These are phyloP conservation scores for Pterocles burchelli DNA, from an alignment of 2,113 vertebrate genomes.

Conservation along the genomic window DNA sequence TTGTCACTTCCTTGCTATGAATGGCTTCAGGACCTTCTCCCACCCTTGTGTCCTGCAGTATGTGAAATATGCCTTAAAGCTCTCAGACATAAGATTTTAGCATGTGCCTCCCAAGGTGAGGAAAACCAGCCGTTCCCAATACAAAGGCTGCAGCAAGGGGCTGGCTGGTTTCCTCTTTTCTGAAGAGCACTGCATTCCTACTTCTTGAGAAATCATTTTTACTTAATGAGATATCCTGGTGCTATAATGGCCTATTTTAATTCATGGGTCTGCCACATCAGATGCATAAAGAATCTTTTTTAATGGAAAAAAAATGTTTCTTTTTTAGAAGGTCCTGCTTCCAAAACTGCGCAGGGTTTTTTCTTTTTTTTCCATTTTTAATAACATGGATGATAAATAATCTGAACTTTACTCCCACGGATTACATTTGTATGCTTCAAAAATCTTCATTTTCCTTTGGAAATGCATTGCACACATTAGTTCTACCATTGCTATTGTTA, in stretches of 20 bases:
- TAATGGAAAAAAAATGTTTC: background rate
- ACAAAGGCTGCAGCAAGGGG: background rate
- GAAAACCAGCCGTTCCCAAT: background rate
- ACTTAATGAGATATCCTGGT: background rate
- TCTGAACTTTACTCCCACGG: background rate
- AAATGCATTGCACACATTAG: background rate
- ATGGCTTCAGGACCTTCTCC: background rate
- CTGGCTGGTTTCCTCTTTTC: background rate
- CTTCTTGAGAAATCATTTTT: background rate
- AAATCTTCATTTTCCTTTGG: background rate
- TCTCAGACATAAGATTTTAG: background rate
- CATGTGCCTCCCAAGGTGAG: background rate
- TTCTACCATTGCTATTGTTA: background rate
- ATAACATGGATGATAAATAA: background rate
- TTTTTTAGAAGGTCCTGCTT: background rate
- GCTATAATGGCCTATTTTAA: background rate
- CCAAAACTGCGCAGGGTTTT: background rate
- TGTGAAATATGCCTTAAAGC: fast-evolving
- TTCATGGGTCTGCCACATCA: background rate
- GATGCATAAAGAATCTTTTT: background rate
- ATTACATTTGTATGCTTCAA: background rate
- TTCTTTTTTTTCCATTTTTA: background rate
- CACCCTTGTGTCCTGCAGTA: background rate
- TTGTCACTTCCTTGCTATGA: background rate
- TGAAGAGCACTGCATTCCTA: background rate